phyloP scores from a whole-genome alignment of 1,140 invertebrate species.

The Sogatella furcifera region DNA sequence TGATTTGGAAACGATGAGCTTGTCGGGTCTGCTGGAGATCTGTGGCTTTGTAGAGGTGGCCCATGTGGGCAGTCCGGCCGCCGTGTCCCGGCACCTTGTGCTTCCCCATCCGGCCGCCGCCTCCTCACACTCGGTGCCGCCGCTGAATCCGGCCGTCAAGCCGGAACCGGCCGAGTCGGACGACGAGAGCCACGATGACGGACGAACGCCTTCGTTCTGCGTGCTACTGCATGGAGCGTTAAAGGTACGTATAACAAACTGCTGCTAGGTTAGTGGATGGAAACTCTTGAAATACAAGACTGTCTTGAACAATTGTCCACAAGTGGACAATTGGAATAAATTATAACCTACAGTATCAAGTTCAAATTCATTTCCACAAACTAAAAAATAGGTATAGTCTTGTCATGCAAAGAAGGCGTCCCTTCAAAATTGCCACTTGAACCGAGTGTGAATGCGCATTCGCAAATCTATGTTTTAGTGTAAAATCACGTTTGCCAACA shows the following conservation, averaged over 20 bases:
- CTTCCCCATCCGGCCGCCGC: slow-evolving; percentile 43
- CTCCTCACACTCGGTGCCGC: slow-evolving; percentile 17
- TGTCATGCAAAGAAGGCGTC: no score
- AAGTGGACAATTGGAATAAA: no score
- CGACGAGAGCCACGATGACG: slow-evolving; percentile 58
- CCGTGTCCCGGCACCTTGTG: slow-evolving; percentile 80
- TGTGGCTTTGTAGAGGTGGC: slow-evolving; percentile 72
- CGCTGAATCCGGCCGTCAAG: slow-evolving; percentile 10
- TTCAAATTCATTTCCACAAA: no score
- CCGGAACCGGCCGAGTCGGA: slow-evolving; percentile 36
- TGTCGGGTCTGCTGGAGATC: slow-evolving; percentile 60
- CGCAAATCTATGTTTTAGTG: no score
- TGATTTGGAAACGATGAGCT: slow-evolving; percentile 41
- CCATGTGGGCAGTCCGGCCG: slow-evolving; percentile 87
- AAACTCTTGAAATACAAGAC: no score
- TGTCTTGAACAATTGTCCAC: no score
- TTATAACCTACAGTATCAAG: no score
- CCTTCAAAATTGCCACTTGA: no score
- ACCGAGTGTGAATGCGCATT: no score
- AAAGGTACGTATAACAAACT: slow-evolving; percentile 46
- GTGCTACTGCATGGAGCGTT: slow-evolving; percentile 88
- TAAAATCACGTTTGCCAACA: no score
- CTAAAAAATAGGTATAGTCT: no score
- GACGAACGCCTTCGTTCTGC: slow-evolving; percentile 79
- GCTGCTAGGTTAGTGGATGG: no score